These are phyloP conservation scores for Limenitis camilla DNA, from an alignment of 2,888 invertebrate genomes.

Conservation along the genomic window DNA sequence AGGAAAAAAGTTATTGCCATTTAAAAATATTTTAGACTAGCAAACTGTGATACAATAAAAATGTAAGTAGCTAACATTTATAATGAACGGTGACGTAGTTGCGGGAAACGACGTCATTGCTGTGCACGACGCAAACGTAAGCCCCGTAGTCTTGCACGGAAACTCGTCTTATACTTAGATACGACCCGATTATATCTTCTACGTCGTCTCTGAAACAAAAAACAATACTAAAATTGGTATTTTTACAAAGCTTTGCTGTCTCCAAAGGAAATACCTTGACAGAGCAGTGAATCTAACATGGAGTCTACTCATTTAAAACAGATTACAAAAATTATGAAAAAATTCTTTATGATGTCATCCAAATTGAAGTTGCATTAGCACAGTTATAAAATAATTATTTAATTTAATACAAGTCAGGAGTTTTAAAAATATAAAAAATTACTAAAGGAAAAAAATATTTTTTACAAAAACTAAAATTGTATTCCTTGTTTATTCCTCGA, in stretches of 20 bases:
- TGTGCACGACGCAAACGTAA: conserved; percentile 82
- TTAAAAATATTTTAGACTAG: too few species aligned
- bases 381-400: too few species aligned
- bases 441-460: too few species aligned
- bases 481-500: too few species aligned
- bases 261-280: not conserved
- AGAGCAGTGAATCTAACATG: not conserved
- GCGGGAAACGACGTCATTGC: conserved; percentile 70
- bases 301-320: too few species aligned
- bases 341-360: too few species aligned
- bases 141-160: conserved; percentile 79
- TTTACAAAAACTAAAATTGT: too few species aligned
- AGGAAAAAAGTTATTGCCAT: not conserved
- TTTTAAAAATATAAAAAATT: too few species aligned
- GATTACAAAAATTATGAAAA: too few species aligned
- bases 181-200: conserved; percentile 81
- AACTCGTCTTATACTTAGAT: conserved; percentile 76
- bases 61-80: conserved; percentile 55
- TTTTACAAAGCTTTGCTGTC: not conserved
- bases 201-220: conserved; percentile 78
- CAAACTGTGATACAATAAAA: not conserved
- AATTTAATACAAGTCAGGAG: too few species aligned
- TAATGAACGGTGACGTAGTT: conserved; percentile 70
- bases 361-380: too few species aligned
- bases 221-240: too few species aligned